A percentile compares a stretch with the other conserved stretches of the same genome.
Evolutionary conservation across 2,113 vertebrate species (phyloP).

Genomic region (Callocephalon fimbriatum): DNA sequence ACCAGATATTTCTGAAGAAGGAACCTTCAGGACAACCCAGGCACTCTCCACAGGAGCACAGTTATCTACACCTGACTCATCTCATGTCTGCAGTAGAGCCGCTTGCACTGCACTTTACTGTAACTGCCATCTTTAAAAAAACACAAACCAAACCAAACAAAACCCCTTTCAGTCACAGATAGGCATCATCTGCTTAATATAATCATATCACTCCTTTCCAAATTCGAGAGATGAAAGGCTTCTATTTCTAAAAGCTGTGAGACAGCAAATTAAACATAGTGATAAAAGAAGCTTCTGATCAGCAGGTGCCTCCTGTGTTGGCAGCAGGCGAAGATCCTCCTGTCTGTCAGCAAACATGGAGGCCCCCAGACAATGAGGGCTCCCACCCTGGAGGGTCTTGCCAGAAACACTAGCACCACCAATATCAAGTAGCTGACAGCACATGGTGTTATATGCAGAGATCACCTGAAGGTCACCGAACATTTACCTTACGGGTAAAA

Average conservation of each 20-base stretch:
- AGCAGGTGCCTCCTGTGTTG: slow-evolving; percentile 41
- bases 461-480: background rate
- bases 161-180: background rate
- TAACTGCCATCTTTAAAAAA: background rate
- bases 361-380: background rate
- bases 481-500: slow-evolving; percentile 37
- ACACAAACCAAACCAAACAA: background rate
- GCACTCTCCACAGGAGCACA: background rate
- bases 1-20: background rate
- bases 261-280: slow-evolving; percentile 15
- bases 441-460: background rate
- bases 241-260: slow-evolving; percentile 31
- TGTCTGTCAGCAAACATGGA: background rate
- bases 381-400: slow-evolving; percentile 33
- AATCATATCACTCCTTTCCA: background rate
- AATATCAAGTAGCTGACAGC: slow-evolving; percentile 36
- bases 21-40: background rate
- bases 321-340: background rate
- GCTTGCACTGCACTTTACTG: background rate
- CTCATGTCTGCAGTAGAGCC: background rate
- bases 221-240: background rate
- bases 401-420: background rate
- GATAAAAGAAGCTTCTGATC: slow-evolving; percentile 37
- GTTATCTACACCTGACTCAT: background rate
- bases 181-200: slow-evolving; percentile 1